Evolutionary conservation across 2,113 vertebrate species (phyloP), one percentile per base, ranked within the genome.

Genomic region (Grammatotria lemairii): DNA sequence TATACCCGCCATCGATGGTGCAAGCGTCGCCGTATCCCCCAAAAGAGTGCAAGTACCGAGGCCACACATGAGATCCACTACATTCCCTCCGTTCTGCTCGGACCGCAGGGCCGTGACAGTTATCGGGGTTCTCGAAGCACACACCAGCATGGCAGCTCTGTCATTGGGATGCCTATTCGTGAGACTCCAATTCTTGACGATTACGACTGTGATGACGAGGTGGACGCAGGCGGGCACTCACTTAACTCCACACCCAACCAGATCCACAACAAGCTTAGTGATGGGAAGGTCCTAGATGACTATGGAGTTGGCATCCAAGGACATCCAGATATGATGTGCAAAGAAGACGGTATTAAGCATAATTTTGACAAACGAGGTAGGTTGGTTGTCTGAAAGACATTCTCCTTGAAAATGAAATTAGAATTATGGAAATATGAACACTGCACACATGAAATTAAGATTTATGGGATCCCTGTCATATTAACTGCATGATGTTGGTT

Each of bases 1-100:
- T 98, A 98, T 0, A 98, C 98, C 5, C 99, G 99, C 60, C 96
- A 98, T 6, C 98, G 97, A 31, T 99, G 98, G 98, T 97, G 98
- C 95, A 98, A 98, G 85, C 97, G 98, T 0, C 97, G 98, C 28
- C 96, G 97, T 6, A 96, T 98, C 57, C 99, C 98, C 0, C 98
- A 99, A 96, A 99, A 99, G 94, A 99, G 99, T 0, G 99, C 99
- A 23, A 99, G 98, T 93, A 99, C 98, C 0, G 98, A 99, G 94
- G 99, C 98, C 92, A 99, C 98, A 0, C 98, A 99, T 0, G 98
- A 99, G 96, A 99, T 99, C 94, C 99, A 99, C 95, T 99, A 99
- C 95, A 99, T 99, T 81, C 99, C 98, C 1, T 99, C 99, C 0
- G 98, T 99, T 55, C 97, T 99, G 91, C 97, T 99, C 33, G 99